Percentiles rank a stretch among this genome's conserved stretches.
These are phyloP conservation scores for Halcyon senegalensis DNA, from an alignment of 2,113 vertebrate species.

Conservation along the genomic window DNA sequence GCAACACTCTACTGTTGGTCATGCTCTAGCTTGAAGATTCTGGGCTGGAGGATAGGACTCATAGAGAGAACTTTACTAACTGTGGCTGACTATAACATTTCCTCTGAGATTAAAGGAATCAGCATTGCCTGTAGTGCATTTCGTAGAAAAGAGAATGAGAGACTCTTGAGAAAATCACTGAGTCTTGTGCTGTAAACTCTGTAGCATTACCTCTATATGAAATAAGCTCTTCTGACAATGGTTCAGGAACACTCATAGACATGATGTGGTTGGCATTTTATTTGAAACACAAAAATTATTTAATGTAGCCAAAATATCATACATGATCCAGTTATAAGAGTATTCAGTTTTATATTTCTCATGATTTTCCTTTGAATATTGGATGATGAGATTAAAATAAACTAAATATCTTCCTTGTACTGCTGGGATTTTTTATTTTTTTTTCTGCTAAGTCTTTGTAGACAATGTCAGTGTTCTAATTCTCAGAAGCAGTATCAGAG, in stretches of 20 bases:
- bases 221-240: background rate
- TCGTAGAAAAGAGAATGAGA: background rate
- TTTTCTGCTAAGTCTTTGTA: background rate
- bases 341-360: background rate
- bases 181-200: background rate
- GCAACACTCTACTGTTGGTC: background rate
- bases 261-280: background rate
- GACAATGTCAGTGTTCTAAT: background rate
- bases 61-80: background rate
- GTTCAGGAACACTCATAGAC: background rate
- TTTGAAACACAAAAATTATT: background rate
- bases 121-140: background rate
- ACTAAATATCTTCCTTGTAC: background rate
- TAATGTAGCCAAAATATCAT: background rate
- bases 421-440: background rate
- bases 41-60: background rate
- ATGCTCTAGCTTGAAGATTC: background rate
- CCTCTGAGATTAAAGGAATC: background rate
- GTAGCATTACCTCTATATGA: background rate
- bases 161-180: background rate
- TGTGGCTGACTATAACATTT: background rate
- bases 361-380: background rate
- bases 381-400: background rate
- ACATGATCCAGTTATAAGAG: background rate
- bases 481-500: background rate